These are phyloP conservation scores for Phortica okadai DNA, from an alignment of 2,888 invertebrate species.

Conservation along the genomic window DNA sequence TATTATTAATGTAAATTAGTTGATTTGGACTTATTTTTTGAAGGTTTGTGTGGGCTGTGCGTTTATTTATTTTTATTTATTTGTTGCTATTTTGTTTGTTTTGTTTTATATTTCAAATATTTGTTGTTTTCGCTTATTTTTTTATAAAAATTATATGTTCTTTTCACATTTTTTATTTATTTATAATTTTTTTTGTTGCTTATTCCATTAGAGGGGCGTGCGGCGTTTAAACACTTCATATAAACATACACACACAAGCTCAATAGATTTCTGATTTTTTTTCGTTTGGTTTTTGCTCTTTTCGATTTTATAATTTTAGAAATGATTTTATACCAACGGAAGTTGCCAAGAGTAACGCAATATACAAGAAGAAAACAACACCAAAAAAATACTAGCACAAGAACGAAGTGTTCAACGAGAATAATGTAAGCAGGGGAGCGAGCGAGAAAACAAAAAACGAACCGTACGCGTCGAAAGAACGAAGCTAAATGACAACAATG, in stretches of 20 bases:
- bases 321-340: constrained; percentile 63
- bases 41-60: constrained; percentile 19
- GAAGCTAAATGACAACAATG: neutral
- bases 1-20: neutral
- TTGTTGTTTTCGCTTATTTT: constrained; percentile 41
- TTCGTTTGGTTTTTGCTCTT: constrained; percentile 1
- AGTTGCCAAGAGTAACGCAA: constrained; percentile 44
- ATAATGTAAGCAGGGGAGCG: constrained; percentile 2
- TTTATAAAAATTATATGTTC: constrained; percentile 28
- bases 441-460: constrained; percentile 7
- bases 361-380: constrained; percentile 22
- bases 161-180: constrained; percentile 36
- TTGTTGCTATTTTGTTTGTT: neutral
- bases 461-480: neutral
- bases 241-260: constrained; percentile 1
- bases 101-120: constrained; percentile 51
- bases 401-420: constrained; percentile 15
- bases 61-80: neutral
- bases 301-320: constrained; percentile 59
- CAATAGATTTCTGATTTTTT: constrained; percentile 14
- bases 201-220: neutral
- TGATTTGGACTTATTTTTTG: neutral
- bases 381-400: constrained; percentile 21
- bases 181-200: neutral
- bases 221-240: constrained; percentile 10